Percentiles rank a stretch among this genome's conserved stretches.
Evolutionary conservation across 2,888 invertebrate genomes (phyloP).

Genomic region (Melinaea menophilus): DNA sequence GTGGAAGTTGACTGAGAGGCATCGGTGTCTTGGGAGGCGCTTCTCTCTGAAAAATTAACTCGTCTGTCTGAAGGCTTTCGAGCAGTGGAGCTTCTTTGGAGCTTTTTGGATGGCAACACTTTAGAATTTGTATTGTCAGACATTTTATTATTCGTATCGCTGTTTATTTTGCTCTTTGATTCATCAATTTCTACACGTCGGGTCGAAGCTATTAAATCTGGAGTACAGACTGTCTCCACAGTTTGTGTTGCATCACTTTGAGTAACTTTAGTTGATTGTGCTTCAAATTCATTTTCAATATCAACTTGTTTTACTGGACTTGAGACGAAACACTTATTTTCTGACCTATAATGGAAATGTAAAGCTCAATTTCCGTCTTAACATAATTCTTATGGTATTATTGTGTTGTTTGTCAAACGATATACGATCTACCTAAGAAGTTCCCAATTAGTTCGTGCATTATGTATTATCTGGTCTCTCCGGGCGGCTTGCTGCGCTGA

Average conservation of each 20-base stretch:
- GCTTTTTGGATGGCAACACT: constrained; percentile 48
- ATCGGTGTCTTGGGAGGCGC: constrained; percentile 80
- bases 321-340: constrained; percentile 77
- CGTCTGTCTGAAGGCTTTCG: constrained; percentile 69
- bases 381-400: no score
- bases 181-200: constrained; percentile 56
- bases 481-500: constrained; percentile 78
- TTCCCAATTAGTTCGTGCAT: constrained; percentile 93
- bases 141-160: constrained; percentile 47
- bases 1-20: constrained; percentile 79
- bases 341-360: constrained; percentile 69
- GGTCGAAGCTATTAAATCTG: constrained; percentile 54
- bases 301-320: constrained; percentile 55
- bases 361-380: no score
- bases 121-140: constrained; percentile 38
- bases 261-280: constrained; percentile 46
- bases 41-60: constrained; percentile 74
- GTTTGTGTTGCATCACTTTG: constrained; percentile 47
- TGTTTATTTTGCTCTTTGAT: constrained; percentile 53
- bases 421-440: constrained; percentile 70
- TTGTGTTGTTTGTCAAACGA: neutral
- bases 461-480: constrained; percentile 90
- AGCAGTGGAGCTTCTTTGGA: constrained; percentile 70
- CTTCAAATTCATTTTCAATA: constrained; percentile 53
- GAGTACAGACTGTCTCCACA: constrained; percentile 46